phyloP scores from a whole-genome alignment of 2,888 invertebrate species.

The Disparrhopalites patrizii region DNA sequence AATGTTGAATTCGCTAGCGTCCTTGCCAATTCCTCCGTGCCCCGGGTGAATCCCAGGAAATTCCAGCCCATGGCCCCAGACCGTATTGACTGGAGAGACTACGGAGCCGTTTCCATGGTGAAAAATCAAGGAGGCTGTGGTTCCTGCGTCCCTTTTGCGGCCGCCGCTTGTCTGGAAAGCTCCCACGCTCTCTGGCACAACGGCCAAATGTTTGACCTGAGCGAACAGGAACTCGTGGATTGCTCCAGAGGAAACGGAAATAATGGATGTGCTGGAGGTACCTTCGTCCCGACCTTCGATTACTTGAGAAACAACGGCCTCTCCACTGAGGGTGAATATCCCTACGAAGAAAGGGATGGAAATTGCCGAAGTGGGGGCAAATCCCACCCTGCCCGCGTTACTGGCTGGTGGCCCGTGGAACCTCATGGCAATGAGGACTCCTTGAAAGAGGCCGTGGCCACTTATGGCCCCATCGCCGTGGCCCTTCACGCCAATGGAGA shows the following conservation, averaged over 20 bases:
- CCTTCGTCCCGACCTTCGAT: neutral
- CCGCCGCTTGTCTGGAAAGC: slow-evolving; percentile 9
- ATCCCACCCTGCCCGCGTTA: neutral
- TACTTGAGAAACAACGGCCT: slow-evolving; percentile 6
- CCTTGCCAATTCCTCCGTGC: neutral
- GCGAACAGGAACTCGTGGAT: slow-evolving; percentile 8
- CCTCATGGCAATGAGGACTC: slow-evolving; percentile 11
- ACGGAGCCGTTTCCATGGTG: neutral
- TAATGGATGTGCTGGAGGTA: slow-evolving; percentile 9
- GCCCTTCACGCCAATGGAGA: slow-evolving; percentile 14
- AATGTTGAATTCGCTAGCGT: neutral
- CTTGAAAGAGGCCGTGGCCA: neutral
- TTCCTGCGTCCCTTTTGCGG: neutral
- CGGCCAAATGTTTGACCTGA: neutral
- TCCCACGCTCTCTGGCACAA: slow-evolving; percentile 11
- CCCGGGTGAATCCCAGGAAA: neutral
- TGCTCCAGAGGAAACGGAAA: neutral
- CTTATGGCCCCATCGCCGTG: slow-evolving; percentile 14
- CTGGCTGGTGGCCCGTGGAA: slow-evolving; percentile 10
- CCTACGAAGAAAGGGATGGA: slow-evolving; percentile 1
- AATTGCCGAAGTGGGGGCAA: neutral
- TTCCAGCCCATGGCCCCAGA: neutral
- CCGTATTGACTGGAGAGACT: neutral
- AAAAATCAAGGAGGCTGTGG: slow-evolving; percentile 12
- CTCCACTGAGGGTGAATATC: neutral